Evolutionary conservation across 2,113 vertebrate species (phyloP), one percentile per base, ranked within the genome.

Genomic region (Hyla sarda): DNA sequence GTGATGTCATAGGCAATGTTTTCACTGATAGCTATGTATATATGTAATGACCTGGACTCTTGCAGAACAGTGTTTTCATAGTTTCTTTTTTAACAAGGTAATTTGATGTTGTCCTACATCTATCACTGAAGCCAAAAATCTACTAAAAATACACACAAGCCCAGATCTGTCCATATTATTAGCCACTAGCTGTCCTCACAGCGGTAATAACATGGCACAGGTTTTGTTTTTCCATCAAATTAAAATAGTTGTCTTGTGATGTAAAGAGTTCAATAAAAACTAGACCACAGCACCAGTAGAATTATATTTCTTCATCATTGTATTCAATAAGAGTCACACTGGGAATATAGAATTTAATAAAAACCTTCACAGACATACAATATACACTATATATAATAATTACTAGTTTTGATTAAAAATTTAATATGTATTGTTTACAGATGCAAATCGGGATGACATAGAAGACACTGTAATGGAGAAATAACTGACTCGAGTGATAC

Each of bases 181-280:
- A 10, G 32, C 58, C 41, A 45, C 23, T 37, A 74, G 74, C 41
- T 21, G 50, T 54, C 28, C 58, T 60, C 82, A 28, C n/a, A 17
- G 10, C 14, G 32, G 45, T 41, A 82, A 69, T 47, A 83, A 74
- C 48, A 83, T 1, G 13, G 21, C n/a, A 25, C 7, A 48, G 50
- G n/a, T 30, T 73, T 48, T 58, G 30, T 73, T 73, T 74, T 83
- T 83, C 32, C 48, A 56, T 74, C 82, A 72, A 73, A 74, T 83
- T 47, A 83, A 74, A 83, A 83, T 83, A 74, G 69, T 75, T 83
- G 23, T 83, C 47, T 30, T 23, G 25, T 83, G 81, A 72, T 83
- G 28, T 54, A 72, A 23, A 67, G 48, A 54, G 30, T 65, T 69
- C 19, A 34, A n/a, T 72, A 25, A 81, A 65, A 69, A 21, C 19